These are phyloP conservation scores for Dreissena rostriformis DNA, from an alignment of 1,140 invertebrate genomes.

Conservation along the genomic window DNA sequence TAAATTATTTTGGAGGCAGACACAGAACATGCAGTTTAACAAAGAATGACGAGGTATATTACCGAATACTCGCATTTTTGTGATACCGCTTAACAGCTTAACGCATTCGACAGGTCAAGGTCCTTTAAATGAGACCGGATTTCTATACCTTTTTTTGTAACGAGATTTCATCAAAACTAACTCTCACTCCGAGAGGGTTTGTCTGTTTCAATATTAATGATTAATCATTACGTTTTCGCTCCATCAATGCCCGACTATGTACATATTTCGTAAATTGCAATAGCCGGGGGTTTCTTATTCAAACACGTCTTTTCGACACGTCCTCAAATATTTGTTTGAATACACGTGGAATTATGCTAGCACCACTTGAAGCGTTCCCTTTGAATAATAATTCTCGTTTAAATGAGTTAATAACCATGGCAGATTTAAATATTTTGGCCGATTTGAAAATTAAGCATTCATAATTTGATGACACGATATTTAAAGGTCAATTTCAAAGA, in stretches of 20 bases:
- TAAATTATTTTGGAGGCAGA: no score
- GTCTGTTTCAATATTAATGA: neutral
- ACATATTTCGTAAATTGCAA: neutral
- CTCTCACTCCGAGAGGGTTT: neutral
- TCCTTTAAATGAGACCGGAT: neutral
- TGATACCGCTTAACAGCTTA: neutral
- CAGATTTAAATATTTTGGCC: neutral
- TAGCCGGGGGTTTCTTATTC: neutral
- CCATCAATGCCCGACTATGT: neutral
- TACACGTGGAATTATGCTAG: neutral
- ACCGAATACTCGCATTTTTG: neutral
- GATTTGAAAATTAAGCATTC: no score
- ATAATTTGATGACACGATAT: no score
- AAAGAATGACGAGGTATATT: no score
- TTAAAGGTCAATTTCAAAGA: no score
- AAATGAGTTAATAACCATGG: neutral
- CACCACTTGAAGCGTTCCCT: neutral
- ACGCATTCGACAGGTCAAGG: no score
- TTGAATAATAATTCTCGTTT: neutral
- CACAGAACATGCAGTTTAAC: no score
- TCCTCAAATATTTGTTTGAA: neutral
- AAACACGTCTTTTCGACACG: neutral
- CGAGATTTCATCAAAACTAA: neutral
- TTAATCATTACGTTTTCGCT: conserved; percentile 1
- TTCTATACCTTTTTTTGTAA: neutral